Evolutionary conservation across 1,140 invertebrate genomes (phyloP).

Genomic region (Cardiocondyla obscurior): DNA sequence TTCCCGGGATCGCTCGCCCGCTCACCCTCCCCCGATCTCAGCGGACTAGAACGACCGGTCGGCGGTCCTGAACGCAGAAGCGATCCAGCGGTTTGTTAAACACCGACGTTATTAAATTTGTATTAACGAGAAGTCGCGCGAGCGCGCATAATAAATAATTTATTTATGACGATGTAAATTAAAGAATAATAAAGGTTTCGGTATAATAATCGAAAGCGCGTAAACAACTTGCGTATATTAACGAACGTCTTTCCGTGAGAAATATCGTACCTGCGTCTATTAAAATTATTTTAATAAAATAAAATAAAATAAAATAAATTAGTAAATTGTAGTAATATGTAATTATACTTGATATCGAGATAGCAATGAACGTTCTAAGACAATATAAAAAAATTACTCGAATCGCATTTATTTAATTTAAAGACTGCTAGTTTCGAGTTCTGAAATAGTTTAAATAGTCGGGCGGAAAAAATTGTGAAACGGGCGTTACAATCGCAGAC

Average conservation of each 20-base stretch:
- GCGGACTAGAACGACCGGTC: slow-evolving; percentile 19
- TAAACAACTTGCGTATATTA: neutral
- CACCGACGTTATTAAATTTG: slow-evolving; percentile 39
- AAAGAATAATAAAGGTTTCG: neutral
- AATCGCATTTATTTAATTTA: neutral
- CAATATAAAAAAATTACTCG: too few relatives aligned
- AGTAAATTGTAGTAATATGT: too few relatives aligned
- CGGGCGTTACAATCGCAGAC: neutral
- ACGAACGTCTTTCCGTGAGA: neutral
- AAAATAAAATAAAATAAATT: too few relatives aligned
- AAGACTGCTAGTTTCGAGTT: neutral
- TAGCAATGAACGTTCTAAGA: too few relatives aligned
- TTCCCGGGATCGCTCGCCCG: slow-evolving; percentile 49
- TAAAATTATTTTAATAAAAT: neutral
- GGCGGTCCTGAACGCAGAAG: slow-evolving; percentile 16
- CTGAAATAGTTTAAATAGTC: neutral
- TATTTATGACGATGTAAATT: neutral
- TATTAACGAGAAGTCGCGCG: slow-evolving; percentile 29
- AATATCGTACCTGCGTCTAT: neutral
- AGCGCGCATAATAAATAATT: neutral
- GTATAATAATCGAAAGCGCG: neutral
- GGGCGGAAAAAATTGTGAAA: neutral
- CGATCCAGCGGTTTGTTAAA: slow-evolving; percentile 57
- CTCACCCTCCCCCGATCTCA: slow-evolving; percentile 11
- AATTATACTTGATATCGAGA: neutral